Percentiles rank a stretch among this genome's conserved stretches.
Conservation (phyloP, 2,888 invertebrate species). For the Lucinisca nassula region DNA sequence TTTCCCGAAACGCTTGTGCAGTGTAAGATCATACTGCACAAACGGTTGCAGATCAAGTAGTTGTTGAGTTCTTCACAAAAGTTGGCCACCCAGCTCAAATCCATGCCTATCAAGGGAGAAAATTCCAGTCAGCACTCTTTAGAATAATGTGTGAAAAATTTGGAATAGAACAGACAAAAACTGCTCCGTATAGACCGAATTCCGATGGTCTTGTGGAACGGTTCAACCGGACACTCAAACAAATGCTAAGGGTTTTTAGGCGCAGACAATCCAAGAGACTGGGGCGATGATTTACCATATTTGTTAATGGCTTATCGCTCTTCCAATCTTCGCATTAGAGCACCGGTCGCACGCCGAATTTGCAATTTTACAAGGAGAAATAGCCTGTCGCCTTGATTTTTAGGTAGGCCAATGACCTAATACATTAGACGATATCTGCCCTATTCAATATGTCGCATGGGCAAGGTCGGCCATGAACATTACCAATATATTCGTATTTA, state of each 20-base stretch:
- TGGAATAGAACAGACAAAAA: neutral
- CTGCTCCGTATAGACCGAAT: neutral
- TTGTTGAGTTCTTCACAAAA: neutral
- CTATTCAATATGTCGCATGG: too few relatives aligned
- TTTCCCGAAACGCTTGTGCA: neutral
- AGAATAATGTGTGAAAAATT: neutral
- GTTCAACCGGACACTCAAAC: neutral
- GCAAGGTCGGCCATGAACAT: too few relatives aligned
- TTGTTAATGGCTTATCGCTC: too few relatives aligned
- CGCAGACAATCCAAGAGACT: neutral
- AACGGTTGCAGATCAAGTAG: neutral
- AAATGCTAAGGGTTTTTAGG: neutral
- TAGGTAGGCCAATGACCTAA: too few relatives aligned
- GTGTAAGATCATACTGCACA: neutral
- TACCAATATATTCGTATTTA: too few relatives aligned
- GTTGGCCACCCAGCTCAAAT: neutral
- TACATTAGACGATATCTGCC: too few relatives aligned
- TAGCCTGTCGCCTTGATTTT: too few relatives aligned
- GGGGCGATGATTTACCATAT: too few relatives aligned
- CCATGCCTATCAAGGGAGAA: neutral
- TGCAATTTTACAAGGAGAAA: too few relatives aligned
- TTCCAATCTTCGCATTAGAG: too few relatives aligned
- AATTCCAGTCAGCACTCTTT: neutral
- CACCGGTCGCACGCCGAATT: too few relatives aligned
- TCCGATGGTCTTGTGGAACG: neutral